A percentile compares a stretch with the other conserved stretches of the same genome.
These are phyloP conservation scores for Siniperca undulata DNA, from an alignment of 2,797 vertebrate species.

Conservation along the genomic window DNA sequence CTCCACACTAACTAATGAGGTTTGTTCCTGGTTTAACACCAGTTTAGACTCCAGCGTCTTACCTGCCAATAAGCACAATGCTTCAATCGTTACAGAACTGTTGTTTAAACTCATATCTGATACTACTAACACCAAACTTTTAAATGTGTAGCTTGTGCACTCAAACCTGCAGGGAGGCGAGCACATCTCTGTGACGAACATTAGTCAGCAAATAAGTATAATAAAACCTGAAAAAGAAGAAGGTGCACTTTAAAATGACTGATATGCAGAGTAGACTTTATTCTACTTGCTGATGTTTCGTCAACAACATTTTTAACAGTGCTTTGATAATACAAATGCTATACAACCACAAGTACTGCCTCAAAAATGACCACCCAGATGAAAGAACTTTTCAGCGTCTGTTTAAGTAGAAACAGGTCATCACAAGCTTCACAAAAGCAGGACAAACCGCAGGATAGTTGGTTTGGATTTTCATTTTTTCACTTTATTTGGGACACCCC, in stretches of 20 bases:
- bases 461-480: neutral
- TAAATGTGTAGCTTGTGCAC: neutral
- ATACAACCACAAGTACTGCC: neutral
- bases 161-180: neutral
- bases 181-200: no score
- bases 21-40: no score
- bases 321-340: neutral
- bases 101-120: neutral
- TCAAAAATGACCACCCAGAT: neutral
- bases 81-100: neutral
- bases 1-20: no score
- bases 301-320: neutral
- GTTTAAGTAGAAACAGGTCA: neutral
- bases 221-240: neutral
- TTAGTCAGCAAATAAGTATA: neutral
- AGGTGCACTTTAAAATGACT: no score
- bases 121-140: neutral
- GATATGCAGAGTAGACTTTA: neutral
- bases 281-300: neutral
- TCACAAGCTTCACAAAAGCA: neutral
- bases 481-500: neutral
- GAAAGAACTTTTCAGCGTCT: neutral
- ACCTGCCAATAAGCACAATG: neutral
- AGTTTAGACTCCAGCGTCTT: neutral
- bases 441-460: neutral